Conservation (phyloP, 2,888 invertebrate genomes). For the Lepidochrysops patricia region DNA sequence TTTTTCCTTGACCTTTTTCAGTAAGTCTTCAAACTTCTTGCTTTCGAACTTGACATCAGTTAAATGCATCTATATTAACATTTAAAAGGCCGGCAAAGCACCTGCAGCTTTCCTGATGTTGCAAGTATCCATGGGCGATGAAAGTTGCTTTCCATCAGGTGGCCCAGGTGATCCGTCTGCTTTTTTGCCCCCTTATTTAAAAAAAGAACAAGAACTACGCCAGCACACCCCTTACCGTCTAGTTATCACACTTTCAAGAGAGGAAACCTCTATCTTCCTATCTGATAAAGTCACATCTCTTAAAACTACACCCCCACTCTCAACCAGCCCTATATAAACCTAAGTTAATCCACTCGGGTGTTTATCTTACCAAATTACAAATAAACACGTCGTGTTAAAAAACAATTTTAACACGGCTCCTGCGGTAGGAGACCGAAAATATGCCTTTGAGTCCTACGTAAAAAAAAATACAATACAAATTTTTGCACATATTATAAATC, state of each 20-base stretch:
- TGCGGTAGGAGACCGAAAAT: background rate
- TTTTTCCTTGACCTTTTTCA: background rate
- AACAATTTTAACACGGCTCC: background rate
- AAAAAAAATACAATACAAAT: too few relatives aligned
- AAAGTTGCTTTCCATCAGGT: too few relatives aligned
- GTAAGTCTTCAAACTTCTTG: background rate
- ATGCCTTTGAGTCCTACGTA: background rate
- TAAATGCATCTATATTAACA: too few relatives aligned
- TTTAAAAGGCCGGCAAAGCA: too few relatives aligned
- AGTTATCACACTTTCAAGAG: background rate
- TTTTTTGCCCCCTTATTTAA: too few relatives aligned
- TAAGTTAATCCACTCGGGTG: background rate
- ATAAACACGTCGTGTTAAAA: slow-evolving; percentile 4
- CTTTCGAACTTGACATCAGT: too few relatives aligned
- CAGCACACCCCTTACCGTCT: background rate
- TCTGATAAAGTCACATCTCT: background rate
- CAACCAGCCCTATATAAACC: background rate
- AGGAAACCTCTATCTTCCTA: slow-evolving; percentile 1
- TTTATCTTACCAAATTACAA: slow-evolving; percentile 1
- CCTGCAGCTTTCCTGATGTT: too few relatives aligned
- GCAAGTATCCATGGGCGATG: too few relatives aligned
- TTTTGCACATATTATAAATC: too few relatives aligned
- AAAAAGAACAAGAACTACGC: background rate
- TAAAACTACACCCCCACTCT: background rate
- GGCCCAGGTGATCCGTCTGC: too few relatives aligned